Conservation (phyloP, 2,113 vertebrate species). For the Telmatochromis sp. region DNA sequence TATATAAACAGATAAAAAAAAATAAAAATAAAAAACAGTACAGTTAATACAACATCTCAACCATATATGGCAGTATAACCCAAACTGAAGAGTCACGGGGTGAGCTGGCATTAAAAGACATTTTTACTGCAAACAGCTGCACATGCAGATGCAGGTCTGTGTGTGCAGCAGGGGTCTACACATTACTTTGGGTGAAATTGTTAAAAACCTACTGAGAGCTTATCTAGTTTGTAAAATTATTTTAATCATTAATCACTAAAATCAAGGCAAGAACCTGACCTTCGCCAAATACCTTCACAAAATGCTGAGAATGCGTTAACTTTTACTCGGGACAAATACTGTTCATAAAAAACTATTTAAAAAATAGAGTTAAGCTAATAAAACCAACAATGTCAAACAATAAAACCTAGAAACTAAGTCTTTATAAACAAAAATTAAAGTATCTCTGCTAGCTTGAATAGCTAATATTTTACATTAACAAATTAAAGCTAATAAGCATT, state of each 20-base stretch:
- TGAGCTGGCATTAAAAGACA: neutral
- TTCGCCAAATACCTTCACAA: accelerated
- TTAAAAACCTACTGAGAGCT: accelerated
- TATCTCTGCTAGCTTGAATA: neutral
- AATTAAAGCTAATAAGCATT: neutral
- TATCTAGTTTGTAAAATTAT: neutral
- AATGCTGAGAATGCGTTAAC: accelerated
- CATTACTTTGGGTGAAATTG: neutral
- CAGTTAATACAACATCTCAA: neutral
- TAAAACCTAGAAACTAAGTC: neutral
- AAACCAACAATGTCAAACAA: neutral
- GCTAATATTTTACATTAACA: neutral
- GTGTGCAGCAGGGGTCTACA: neutral
- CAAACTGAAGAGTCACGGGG: neutral
- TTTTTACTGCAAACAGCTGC: neutral
- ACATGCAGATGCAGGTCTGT: neutral
- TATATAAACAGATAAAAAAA: neutral
- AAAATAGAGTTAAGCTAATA: neutral
- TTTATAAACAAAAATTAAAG: neutral
- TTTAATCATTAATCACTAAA: neutral
- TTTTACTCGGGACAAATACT: neutral
- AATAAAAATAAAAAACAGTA: neutral
- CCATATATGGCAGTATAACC: neutral
- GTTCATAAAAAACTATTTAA: neutral
- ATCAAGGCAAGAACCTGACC: neutral